phyloP scores from a whole-genome alignment of 2,113 vertebrate species.

The Corythornis cristatus region DNA sequence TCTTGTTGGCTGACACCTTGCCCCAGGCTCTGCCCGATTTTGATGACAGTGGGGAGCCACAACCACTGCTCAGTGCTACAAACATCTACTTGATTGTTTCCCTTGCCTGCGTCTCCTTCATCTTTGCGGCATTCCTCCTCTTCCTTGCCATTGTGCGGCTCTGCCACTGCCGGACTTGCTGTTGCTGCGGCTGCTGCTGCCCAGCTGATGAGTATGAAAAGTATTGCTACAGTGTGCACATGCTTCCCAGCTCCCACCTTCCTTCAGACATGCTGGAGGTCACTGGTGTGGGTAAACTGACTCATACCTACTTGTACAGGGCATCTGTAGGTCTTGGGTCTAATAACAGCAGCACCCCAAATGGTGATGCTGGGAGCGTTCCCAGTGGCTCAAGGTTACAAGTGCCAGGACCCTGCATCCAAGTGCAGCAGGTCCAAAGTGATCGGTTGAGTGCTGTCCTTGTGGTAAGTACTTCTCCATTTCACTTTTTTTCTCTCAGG shows the following conservation, averaged over 20 bases:
- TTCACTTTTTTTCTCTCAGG: neutral
- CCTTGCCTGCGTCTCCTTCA: constrained; percentile 76
- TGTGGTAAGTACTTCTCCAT: constrained; percentile 64
- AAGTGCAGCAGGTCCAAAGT: constrained; percentile 73
- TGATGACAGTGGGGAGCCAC: constrained; percentile 67
- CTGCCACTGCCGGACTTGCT: constrained; percentile 9
- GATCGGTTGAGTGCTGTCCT: constrained; percentile 58
- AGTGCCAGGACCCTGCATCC: constrained; percentile 68
- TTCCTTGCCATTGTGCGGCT: constrained; percentile 41
- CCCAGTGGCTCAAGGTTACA: constrained; percentile 56
- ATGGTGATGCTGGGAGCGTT: constrained; percentile 55
- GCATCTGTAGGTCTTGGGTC: constrained; percentile 69
- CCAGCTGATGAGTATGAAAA: constrained; percentile 45
- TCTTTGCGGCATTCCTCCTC: constrained; percentile 73
- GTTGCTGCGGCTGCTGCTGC: neutral
- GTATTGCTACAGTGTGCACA: constrained; percentile 48
- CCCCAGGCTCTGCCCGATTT: constrained; percentile 79
- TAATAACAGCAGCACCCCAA: constrained; percentile 39
- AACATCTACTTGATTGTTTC: constrained; percentile 81
- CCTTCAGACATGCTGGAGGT: constrained; percentile 65
- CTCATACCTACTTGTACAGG: constrained; percentile 72
- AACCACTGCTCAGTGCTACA: constrained; percentile 63
- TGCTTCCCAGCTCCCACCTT: constrained; percentile 65
- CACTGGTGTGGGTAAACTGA: constrained; percentile 74
- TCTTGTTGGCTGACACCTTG: constrained; percentile 78